Base-by-base conservation (phyloP, 2,797 vertebrate species). In the Oceanodroma leucorhoa region DNA sequence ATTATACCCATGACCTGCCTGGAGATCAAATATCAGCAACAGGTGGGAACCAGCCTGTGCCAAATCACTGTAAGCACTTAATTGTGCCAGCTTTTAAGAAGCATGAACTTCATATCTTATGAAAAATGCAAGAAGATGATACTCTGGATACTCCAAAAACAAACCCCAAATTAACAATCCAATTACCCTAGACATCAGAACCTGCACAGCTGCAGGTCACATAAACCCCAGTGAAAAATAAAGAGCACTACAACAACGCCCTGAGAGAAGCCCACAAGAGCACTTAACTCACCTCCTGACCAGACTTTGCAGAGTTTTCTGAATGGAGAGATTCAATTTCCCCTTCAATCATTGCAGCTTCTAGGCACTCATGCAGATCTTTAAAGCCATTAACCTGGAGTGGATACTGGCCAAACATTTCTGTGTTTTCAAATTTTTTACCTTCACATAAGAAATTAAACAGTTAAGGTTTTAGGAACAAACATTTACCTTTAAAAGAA, bases 381-480 rank as follows among this genome's bases (percentile, higher is more conserved):
- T 99, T 99, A 97, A 99, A 99, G 93, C 99, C 99, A 27, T 99
- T 99, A 87, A 99, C 99, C 96, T 99, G 99, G 65, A 99, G 98
- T 7, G 99, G 99, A 97, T 99, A 99, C 98, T 99, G 99, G 84
- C 99, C 99, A 94, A 99, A 99, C 99, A 99, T 99, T 98, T 99
- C 99, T 0, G 99, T 99, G 97, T 99, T 99, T 97, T 99, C 99
- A 98, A 99, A 99, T 94, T 99, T 99, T 98, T 99, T 99, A 93
- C 99, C 99, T 99, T 95, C 95, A 66, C 30, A 84, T 81, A 34
- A 91, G 75, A 96, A 86, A 90, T 89, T n/a, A 69, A 92, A 91
- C n/a, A 94, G 50, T 64, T 73, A 30, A 23, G 21, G 38, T 51
- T 90, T 81, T 14, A 94, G 32, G 16, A 84, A 88, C 15, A 83